phyloP scores from a whole-genome alignment of 92 coral and sea anemone species.

The Epizoanthus ramosus region DNA sequence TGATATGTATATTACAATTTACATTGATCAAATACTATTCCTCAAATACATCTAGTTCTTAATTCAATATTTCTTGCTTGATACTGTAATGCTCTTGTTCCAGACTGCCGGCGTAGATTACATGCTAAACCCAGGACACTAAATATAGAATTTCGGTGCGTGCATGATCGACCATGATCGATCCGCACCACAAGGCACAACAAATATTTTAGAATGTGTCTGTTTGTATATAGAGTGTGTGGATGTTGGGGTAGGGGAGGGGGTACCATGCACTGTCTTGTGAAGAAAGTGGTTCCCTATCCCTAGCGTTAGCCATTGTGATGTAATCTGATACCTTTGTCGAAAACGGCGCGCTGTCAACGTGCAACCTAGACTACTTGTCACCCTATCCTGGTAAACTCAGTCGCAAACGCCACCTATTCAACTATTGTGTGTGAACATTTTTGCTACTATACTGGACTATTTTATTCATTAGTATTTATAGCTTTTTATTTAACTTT shows the following conservation, averaged over 20 bases:
- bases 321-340: no score
- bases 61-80: conserved; percentile 18
- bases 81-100: conserved; percentile 22
- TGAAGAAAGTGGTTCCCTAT: background rate
- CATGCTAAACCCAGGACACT: conserved; percentile 19
- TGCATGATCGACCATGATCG: conserved; percentile 25
- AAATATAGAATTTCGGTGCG: conserved; percentile 24
- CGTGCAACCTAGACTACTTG: no score
- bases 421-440: conserved; percentile 3
- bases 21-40: conserved; percentile 14
- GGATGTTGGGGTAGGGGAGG: background rate
- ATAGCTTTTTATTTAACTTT: conserved; percentile 1
- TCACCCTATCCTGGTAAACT: conserved; percentile 23
- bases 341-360: no score
- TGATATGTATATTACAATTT: conserved; percentile 21
- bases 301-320: no score
- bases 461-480: conserved; percentile 20
- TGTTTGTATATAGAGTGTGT: conserved; percentile 11
- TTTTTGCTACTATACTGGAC: conserved; percentile 9
- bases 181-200: conserved; percentile 26
- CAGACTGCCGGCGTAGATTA: conserved; percentile 22
- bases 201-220: conserved; percentile 17
- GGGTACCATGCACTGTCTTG: conserved; percentile 5
- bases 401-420: conserved; percentile 14
- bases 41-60: conserved; percentile 20